Evolutionary conservation across 2,888 invertebrate species (phyloP), one percentile per base, ranked within the genome.

Genomic region (Tholera decimalis): DNA sequence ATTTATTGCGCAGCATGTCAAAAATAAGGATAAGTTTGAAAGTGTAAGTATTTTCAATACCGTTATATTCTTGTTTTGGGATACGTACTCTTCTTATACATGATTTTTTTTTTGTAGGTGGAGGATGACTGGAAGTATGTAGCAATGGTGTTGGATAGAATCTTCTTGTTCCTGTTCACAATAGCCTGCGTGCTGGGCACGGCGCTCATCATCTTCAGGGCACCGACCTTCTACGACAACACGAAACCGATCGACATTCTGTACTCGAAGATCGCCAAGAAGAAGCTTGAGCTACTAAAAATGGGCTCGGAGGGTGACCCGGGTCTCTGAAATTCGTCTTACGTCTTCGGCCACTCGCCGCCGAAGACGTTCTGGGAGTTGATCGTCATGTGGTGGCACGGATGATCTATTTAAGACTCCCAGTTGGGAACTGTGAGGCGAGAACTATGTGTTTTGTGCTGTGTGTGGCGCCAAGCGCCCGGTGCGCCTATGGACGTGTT

Each of bases 81-180:
- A 24, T 24, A 30, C 11, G 5, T 26, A 11, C 15, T 73, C 0
- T 56, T 5, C 47, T 78, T 8, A 77, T 20, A 8, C 1, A 55
- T 44, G 18, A 26, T 39, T 15, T 67, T 62, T 67, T 62, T 1
- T 41, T 88, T 92, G 2, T 94, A 98, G 98, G 98, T 98, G 87
- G 98, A 98, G 93, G 99, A 99, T 95, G 99, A 99, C 95, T 99
- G 99, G 99, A 99, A 99, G 93, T 99, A 99, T 96, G 99, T 99
- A 67, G 97, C 97, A 62, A 98, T 99, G 98, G 99, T 99, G 77
- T 96, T 99, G 91, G 99, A 99, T 96, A 97, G 99, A 86, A 97
- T 99, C 87, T 99, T 99, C 96, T 97, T 99, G 84, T 99, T 98
- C 97, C 97, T 98, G 87, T 99, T 99, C 96, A 98, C 99, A 89